A percentile compares a stretch with the other conserved stretches of the same genome.
Conservation (phyloP, 2,113 vertebrate species). For the Oenanthe oenanthe region DNA sequence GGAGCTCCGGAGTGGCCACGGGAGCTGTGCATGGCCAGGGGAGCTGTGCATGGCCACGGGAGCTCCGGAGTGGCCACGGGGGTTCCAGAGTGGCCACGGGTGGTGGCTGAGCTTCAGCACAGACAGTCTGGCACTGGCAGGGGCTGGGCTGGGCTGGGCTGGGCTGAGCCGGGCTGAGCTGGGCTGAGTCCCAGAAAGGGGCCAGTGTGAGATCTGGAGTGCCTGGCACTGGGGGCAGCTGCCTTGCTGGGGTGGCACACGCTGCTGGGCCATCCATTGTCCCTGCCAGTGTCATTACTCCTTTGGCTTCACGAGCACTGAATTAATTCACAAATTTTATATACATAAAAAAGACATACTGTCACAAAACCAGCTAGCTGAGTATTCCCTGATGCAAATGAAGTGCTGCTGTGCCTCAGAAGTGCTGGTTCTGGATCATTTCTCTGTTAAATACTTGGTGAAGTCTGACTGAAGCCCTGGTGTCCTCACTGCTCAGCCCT, state of each 20-base stretch:
- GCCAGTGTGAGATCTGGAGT: neutral
- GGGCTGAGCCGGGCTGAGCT: accelerated
- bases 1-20: no score
- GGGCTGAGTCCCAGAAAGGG: neutral
- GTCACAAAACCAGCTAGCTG: neutral
- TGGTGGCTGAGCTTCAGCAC: neutral
- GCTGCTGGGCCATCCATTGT: neutral
- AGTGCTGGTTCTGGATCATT: neutral
- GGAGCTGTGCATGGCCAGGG: no score
- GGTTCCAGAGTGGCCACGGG: no score
- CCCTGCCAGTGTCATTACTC: neutral
- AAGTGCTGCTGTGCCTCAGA: neutral
- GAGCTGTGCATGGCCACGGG: no score
- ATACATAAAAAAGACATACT: neutral
- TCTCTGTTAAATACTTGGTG: neutral
- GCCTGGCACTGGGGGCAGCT: neutral
- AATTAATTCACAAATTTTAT: slow-evolving; percentile 3
- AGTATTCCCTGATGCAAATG: neutral
- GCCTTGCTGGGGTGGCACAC: neutral
- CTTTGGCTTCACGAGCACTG: neutral
- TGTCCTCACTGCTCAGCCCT: neutral
- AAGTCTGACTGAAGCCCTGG: neutral
- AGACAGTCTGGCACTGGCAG: accelerated
- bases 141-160: no score
- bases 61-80: no score